phyloP scores from a whole-genome alignment of 2,113 vertebrate genomes.

The Rallus limicola region DNA sequence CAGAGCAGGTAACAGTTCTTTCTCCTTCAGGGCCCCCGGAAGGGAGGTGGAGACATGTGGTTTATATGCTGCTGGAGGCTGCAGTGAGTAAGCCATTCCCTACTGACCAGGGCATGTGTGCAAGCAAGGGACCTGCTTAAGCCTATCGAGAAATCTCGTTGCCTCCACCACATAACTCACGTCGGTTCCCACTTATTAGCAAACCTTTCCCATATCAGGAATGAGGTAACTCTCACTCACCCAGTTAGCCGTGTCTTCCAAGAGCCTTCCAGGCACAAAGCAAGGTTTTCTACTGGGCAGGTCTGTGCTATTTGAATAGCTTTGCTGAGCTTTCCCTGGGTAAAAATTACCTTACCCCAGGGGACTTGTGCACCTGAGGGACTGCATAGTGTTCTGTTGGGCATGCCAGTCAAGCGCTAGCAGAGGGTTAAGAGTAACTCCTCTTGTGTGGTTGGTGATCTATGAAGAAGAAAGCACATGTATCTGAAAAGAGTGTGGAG shows the following conservation, averaged over 20 bases:
- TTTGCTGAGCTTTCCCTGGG: background rate
- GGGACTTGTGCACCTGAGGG: background rate
- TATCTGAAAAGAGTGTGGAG: background rate
- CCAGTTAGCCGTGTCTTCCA: slow-evolving; percentile 20
- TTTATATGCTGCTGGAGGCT: background rate
- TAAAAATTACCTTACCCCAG: slow-evolving; percentile 32
- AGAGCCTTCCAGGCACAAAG: slow-evolving; percentile 34
- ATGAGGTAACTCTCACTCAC: slow-evolving; percentile 31
- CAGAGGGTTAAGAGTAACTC: background rate
- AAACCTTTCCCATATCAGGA: slow-evolving; percentile 29
- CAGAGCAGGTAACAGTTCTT: background rate
- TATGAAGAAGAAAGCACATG: background rate
- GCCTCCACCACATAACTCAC: background rate
- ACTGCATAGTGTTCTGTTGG: background rate
- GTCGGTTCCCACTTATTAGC: background rate
- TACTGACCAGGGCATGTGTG: background rate
- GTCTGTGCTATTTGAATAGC: slow-evolving; percentile 42
- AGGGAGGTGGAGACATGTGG: background rate
- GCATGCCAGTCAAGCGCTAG: background rate
- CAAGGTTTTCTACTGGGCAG: background rate
- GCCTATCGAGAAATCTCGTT: background rate
- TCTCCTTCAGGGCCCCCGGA: background rate
- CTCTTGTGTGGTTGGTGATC: background rate
- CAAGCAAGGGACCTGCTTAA: background rate
- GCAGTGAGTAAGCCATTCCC: background rate